Evolutionary conservation across 1,140 invertebrate species (phyloP).

Genomic region (Drosophila sulfurigaster): DNA sequence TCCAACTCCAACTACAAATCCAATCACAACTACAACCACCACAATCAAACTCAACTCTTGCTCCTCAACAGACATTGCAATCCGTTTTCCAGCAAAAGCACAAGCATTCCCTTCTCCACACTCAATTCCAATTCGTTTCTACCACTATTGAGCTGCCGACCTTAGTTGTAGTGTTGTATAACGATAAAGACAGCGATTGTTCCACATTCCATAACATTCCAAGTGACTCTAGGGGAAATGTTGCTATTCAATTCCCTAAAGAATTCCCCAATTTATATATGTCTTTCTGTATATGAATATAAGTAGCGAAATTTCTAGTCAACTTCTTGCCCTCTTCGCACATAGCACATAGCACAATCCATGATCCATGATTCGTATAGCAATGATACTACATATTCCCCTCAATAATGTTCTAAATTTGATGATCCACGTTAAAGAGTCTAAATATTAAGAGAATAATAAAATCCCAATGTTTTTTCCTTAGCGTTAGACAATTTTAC

Average conservation of each 20-base stretch:
- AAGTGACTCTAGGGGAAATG: constrained; percentile 26
- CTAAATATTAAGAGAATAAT: not conserved
- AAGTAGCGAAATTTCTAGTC: constrained; percentile 82
- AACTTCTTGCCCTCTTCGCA: constrained; percentile 74
- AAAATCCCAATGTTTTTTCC: constrained; percentile 1
- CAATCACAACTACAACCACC: constrained; percentile 45
- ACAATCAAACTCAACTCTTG: constrained; percentile 23
- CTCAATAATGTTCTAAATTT: constrained; percentile 21
- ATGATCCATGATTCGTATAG: constrained; percentile 21
- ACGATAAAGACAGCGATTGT: constrained; percentile 16
- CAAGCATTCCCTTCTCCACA: not conserved
- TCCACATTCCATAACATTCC: constrained; percentile 32
- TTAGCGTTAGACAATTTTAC: constrained; percentile 1
- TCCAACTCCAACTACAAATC: constrained; percentile 41
- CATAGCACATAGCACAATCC: constrained; percentile 35
- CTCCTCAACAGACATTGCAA: constrained; percentile 37
- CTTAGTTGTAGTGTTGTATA: constrained; percentile 13
- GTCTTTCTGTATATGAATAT: constrained; percentile 41
- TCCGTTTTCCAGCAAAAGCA: constrained; percentile 41
- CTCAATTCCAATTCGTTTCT: not conserved
- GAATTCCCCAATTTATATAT: not conserved
- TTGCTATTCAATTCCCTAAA: not conserved
- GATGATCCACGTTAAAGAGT: constrained; percentile 12
- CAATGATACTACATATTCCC: constrained; percentile 26
- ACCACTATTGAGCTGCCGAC: constrained; percentile 26